Evolutionary conservation across 1,140 invertebrate genomes (phyloP).

Genomic region (Meloidogyne chitwoodi): DNA sequence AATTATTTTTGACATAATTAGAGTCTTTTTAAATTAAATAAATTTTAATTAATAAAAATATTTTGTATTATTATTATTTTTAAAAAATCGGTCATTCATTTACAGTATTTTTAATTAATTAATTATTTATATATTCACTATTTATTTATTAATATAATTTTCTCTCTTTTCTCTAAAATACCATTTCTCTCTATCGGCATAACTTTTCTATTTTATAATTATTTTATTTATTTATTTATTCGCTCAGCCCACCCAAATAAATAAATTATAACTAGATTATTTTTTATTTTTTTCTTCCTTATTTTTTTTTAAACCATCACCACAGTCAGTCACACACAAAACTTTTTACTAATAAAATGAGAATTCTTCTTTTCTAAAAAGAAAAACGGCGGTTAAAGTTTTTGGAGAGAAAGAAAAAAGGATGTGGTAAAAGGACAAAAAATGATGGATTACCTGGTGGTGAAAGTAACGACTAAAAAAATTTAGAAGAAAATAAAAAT

Average conservation of each 20-base stretch:
- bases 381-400: not conserved
- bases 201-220: not conserved
- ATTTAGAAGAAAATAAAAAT: not conserved
- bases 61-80: too few species aligned
- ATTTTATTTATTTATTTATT: too few species aligned
- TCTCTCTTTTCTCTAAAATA: not conserved
- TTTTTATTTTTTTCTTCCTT: not conserved
- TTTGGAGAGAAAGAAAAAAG: not conserved
- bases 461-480: not conserved
- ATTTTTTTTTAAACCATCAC: not conserved
- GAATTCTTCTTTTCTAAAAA: not conserved
- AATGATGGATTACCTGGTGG: slow-evolving; percentile 14
- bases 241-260: not conserved
- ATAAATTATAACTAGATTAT: not conserved
- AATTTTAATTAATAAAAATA: too few species aligned
- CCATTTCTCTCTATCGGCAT: not conserved
- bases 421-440: not conserved
- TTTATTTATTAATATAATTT: too few species aligned
- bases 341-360: too few species aligned
- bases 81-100: not conserved
- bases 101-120: not conserved
- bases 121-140: too few species aligned
- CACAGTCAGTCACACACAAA: not conserved
- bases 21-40: too few species aligned
- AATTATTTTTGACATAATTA: too few species aligned